Evolutionary conservation across 2,888 invertebrate species (phyloP), one percentile per base, ranked within the genome.

Genomic region (Plagodis pulveraria): DNA sequence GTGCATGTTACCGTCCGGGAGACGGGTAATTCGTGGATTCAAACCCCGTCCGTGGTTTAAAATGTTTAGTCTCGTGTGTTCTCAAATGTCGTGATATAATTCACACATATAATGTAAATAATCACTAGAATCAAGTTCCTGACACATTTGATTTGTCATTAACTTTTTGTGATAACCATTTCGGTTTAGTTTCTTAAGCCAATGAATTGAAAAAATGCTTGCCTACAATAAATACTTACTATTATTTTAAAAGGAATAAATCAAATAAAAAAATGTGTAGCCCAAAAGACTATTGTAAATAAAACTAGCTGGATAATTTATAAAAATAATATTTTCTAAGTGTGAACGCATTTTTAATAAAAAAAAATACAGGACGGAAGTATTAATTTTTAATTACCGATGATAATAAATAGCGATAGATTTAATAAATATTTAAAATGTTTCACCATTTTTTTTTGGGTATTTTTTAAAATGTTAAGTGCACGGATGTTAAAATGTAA

Each of bases 261-360:
- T 70, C 71, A 77, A 73, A 8, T 35, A 5, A 69, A 71, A 77
- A 77, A 76, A 61, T 49, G 66, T 76, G 77, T 90, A 90, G 86
- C 87, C 82, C 77, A 85, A 83, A 87, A 83, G 83, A 87, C 83
- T 91, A 89, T 88, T 91, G 91, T 91, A 90, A 70, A 90, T 91
- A 90, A 73, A 74, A 55, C 69, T 87, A 89, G 86, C 79, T 76
- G 80, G 62, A 84, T 88, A 86, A 83, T 83, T 84, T 84, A 85
- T 83, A 63, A 69, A 78, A 78, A 80, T 69, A 70, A 80, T 84
- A 86, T 83, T 83, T 81, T 83, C 69, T 86, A 84, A 83, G 72
- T 81, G 72, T 81, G 82, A 78, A 84, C 69, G 73, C 83, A 74
- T 86, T 89, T 84, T 77, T 77, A 83, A 65, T 81, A 84, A 86